A percentile compares a stretch with the other conserved stretches of the same genome.
Conservation (phyloP, 2,113 vertebrate species). For the Oreochromis aureus region DNA sequence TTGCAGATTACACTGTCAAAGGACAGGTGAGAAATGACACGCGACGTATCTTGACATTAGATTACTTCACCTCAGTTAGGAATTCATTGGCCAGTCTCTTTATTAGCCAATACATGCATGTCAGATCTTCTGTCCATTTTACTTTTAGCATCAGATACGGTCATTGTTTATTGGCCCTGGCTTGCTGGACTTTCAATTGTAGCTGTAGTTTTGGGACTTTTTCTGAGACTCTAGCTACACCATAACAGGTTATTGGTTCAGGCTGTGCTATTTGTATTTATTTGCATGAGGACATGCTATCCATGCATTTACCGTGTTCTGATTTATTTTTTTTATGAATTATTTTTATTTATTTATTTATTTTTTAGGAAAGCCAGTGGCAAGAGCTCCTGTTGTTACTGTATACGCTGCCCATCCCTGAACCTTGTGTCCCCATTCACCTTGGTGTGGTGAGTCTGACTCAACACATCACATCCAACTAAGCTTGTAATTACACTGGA, state of each 20-base stretch:
- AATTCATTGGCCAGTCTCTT: neutral
- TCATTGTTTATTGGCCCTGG: neutral
- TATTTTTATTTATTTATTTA: neutral
- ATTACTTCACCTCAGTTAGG: neutral
- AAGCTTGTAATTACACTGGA: neutral
- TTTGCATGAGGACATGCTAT: neutral
- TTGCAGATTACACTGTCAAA: constrained; percentile 92
- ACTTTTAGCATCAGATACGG: neutral
- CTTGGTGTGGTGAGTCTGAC: constrained; percentile 84
- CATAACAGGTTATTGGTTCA: neutral
- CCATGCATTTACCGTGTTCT: neutral
- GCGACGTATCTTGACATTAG: neutral
- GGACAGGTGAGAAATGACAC: constrained; percentile 78
- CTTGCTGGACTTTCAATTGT: neutral
- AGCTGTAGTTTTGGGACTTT: neutral
- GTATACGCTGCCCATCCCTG: constrained; percentile 82
- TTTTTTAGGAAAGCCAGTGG: constrained; percentile 84
- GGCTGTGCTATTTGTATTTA: neutral
- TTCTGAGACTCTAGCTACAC: neutral
- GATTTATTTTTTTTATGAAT: neutral
- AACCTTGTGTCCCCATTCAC: constrained; percentile 85
- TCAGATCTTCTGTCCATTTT: neutral
- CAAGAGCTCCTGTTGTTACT: constrained; percentile 87
- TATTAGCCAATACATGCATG: neutral
- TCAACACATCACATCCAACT: neutral